Base-by-base conservation (phyloP, 2,113 vertebrate species). In the Octodon degus region DNA sequence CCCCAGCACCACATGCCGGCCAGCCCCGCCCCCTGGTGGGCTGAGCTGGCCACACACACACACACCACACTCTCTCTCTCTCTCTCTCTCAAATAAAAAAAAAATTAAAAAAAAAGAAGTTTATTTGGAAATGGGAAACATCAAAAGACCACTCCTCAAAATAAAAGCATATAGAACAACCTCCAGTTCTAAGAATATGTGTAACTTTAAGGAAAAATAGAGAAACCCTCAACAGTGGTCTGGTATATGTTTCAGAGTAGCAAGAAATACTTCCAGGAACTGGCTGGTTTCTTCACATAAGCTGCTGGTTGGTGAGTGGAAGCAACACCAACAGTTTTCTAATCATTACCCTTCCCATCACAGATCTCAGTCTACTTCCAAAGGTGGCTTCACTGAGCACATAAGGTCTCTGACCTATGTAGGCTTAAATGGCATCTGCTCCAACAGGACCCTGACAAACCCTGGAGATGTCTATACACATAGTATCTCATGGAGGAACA, bases 61-160 rank as follows among this genome's bases (percentile, higher is more conserved):
- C n/a, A n/a, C n/a, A n/a, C n/a, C n/a, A n/a, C n/a, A n/a, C n/a
- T n/a, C n/a, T n/a, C n/a, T n/a, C n/a, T n/a, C n/a, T n/a, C n/a
- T n/a, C n/a, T n/a, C n/a, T n/a, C n/a, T n/a, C n/a, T n/a, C n/a
- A n/a, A n/a, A n/a, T n/a, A n/a, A n/a, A n/a, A n/a, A n/a, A n/a
- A n/a, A n/a, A n/a, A n/a, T n/a, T n/a, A n/a, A n/a, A n/a, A n/a
- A n/a, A n/a, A n/a, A 93, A 95, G 47, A 22, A 24, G 19, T 92
- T 86, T 91, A 68, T 88, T 30, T 96, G 62, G 79, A 93, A 96
- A 70, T 14, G 43, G 25, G 16, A 80, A 79, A 43, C 43, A 13
- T 62, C 24, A 72, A 70, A 95, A 83, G 30, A 79, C 10, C 81
- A 94, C 30, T 34, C 14, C 14, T 14, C 82, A 77, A 85, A 50